A percentile compares a stretch with the other conserved stretches of the same genome.
phyloP scores from a whole-genome alignment of 2,113 vertebrate genomes.

The Indicator maculatus region DNA sequence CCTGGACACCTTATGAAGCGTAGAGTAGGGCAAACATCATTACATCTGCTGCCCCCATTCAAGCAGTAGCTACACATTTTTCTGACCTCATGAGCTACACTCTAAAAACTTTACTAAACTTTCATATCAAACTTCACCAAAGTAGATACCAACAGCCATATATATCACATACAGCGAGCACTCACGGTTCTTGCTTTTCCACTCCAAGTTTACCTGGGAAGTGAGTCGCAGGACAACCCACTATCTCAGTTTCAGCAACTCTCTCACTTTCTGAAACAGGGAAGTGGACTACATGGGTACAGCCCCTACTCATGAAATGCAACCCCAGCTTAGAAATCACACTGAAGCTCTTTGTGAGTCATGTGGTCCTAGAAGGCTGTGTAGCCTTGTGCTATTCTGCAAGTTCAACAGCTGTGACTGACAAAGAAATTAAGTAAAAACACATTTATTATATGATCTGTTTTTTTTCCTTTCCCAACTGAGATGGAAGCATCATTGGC shows the following conservation, averaged over 20 bases:
- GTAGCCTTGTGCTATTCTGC: conserved; percentile 20
- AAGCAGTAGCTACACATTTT: not conserved
- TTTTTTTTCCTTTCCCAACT: not conserved
- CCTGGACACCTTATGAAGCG: not conserved
- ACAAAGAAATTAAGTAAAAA: conserved; percentile 41
- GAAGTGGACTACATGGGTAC: not conserved
- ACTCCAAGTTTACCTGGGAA: not conserved
- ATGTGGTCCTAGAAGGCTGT: conserved; percentile 5
- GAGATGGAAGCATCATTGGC: conserved; percentile 45
- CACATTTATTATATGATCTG: conserved; percentile 46
- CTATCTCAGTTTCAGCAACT: not conserved
- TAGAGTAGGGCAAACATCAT: not conserved
- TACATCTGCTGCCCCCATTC: not conserved
- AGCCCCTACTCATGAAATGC: not conserved
- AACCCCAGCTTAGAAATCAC: not conserved
- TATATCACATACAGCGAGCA: not conserved
- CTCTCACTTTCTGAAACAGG: not conserved
- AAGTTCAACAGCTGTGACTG: conserved; percentile 43
- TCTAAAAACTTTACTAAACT: not conserved
- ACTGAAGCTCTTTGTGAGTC: conserved; percentile 29
- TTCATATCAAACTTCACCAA: not conserved
- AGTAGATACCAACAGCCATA: not conserved
- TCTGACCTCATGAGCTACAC: not conserved
- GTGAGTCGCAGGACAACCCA: not conserved
- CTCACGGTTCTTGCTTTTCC: not conserved